These are phyloP conservation scores for Lipophrys pholis DNA, from an alignment of 2,113 vertebrate genomes.

Conservation along the genomic window DNA sequence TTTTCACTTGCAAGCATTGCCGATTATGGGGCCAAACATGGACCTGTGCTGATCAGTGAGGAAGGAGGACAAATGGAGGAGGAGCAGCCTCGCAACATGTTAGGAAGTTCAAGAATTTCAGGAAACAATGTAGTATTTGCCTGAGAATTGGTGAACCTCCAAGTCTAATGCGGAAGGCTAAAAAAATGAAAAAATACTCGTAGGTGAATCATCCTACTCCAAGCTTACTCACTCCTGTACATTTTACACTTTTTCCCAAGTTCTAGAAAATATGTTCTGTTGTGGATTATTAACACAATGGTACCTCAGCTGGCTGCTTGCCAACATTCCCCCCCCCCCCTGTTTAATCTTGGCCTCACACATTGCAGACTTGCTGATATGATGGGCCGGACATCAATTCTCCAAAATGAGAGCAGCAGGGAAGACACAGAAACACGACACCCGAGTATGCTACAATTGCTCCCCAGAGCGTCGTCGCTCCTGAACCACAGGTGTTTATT, in stretches of 20 bases:
- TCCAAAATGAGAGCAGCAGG: constrained; percentile 10
- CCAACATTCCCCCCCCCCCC: background rate
- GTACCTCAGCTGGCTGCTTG: background rate
- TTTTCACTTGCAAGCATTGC: background rate
- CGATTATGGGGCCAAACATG: background rate
- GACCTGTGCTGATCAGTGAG: background rate
- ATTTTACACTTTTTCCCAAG: too few relatives aligned
- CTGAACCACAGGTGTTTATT: constrained; percentile 25
- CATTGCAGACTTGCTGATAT: background rate
- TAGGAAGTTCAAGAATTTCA: constrained; percentile 65
- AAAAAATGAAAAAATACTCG: fast-evolving
- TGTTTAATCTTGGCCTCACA: background rate
- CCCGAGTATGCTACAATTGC: constrained; percentile 22
- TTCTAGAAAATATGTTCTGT: background rate
- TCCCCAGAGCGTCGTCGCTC: constrained; percentile 6
- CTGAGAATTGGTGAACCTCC: constrained; percentile 29
- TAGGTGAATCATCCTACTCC: too few relatives aligned
- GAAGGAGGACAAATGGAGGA: constrained; percentile 16
- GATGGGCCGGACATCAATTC: background rate
- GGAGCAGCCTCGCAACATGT: constrained; percentile 29
- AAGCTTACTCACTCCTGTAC: too few relatives aligned
- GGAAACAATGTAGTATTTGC: constrained; percentile 63
- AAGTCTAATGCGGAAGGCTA: constrained; percentile 22
- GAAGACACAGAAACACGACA: constrained; percentile 46
- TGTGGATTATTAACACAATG: background rate